Evolutionary conservation across 2,113 vertebrate species (phyloP).

Genomic region (Petaurus breviceps): DNA sequence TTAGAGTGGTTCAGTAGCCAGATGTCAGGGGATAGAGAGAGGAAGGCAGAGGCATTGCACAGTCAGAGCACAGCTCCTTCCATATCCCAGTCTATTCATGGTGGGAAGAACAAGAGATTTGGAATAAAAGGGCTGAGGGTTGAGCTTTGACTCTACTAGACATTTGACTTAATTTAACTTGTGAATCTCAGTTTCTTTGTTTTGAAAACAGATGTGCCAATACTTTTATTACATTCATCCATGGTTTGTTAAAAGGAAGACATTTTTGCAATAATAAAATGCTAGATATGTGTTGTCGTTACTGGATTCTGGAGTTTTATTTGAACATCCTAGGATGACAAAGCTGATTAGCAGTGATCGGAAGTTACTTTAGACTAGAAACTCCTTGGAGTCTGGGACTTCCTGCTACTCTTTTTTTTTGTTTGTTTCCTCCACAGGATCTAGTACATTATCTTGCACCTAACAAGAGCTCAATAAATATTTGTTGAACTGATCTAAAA

Average conservation of each 20-base stretch:
- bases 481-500: background rate
- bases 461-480: background rate
- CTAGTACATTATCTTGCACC: background rate
- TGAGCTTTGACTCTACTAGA: background rate
- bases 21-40: background rate
- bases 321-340: background rate
- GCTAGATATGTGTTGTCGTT: background rate
- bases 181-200: background rate
- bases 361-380: background rate
- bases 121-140: background rate
- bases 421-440: background rate
- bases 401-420: background rate
- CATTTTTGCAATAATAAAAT: background rate
- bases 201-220: background rate
- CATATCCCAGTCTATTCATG: background rate
- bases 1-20: background rate
- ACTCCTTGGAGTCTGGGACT: background rate
- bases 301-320: background rate
- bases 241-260: background rate
- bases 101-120: background rate
- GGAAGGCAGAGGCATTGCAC: background rate
- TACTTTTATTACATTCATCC: background rate
- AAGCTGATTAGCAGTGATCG: background rate
- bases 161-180: background rate
- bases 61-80: background rate